Evolutionary conservation across 2,113 vertebrate genomes (phyloP).

Genomic region (Elephas maximus): DNA sequence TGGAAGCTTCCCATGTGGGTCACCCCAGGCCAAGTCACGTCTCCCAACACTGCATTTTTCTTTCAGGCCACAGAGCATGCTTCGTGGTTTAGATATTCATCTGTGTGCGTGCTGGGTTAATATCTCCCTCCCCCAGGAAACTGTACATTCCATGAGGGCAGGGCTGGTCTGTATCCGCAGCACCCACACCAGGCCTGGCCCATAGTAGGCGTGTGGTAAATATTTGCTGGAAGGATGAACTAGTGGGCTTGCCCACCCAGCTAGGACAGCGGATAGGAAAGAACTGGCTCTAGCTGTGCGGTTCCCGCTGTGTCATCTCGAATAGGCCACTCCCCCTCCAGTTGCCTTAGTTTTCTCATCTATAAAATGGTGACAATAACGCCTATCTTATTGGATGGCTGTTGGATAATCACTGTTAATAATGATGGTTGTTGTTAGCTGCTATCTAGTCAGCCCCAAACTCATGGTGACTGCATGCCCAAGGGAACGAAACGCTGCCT

Average conservation of each 20-base stretch:
- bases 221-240: neutral
- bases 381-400: neutral
- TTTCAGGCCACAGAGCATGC: neutral
- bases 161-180: neutral
- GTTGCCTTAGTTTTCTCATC: neutral
- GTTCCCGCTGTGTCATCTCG: neutral
- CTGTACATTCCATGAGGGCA: neutral
- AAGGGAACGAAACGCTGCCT: neutral
- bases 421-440: neutral
- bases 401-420: neutral
- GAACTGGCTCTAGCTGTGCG: rapidly evolving
- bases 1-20: neutral
- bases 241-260: rapidly evolving
- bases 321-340: neutral
- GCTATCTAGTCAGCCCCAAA: neutral
- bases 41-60: neutral
- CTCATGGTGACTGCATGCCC: neutral
- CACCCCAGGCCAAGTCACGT: neutral
- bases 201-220: rapidly evolving
- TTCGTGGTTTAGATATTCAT: neutral
- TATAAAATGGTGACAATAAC: neutral
- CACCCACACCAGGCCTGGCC: rapidly evolving
- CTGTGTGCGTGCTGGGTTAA: neutral
- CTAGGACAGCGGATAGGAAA: neutral
- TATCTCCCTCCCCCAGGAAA: neutral